These are phyloP conservation scores for Gobionotothen gibberifrons DNA, from an alignment of 2,797 vertebrate genomes.

Conservation along the genomic window DNA sequence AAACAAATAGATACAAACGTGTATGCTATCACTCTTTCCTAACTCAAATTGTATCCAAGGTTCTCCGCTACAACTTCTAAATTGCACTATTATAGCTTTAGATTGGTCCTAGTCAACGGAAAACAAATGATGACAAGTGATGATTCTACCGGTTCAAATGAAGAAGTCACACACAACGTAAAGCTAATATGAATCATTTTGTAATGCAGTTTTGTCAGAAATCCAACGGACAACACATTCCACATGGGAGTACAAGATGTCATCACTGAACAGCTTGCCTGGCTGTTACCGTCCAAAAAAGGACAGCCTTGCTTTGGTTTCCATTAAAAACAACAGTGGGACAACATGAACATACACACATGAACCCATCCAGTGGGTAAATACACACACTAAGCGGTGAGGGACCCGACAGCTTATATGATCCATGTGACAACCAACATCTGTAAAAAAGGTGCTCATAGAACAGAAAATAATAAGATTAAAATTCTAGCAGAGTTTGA, in stretches of 20 bases:
- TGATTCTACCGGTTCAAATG: constrained; percentile 39
- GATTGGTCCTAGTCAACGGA: constrained; percentile 56
- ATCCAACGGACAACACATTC: constrained; percentile 66
- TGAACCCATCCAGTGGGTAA: constrained; percentile 77
- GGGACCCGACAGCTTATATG: constrained; percentile 32
- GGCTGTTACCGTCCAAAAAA: constrained; percentile 48
- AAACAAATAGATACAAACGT: constrained; percentile 26
- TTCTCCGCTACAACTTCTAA: constrained; percentile 39
- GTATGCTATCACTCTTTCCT: constrained; percentile 24
- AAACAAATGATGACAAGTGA: constrained; percentile 26
- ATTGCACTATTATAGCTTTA: constrained; percentile 53
- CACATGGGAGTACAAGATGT: constrained; percentile 46
- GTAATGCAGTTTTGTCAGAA: constrained; percentile 40
- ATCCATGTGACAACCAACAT: constrained; percentile 53
- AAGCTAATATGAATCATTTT: constrained; percentile 38
- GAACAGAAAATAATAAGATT: constrained; percentile 39
- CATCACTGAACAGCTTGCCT: constrained; percentile 39
- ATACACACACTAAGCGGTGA: constrained; percentile 45
- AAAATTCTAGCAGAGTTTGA: constrained; percentile 56
- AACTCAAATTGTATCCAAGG: constrained; percentile 26
- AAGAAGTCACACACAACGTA: constrained; percentile 26
- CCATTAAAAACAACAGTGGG: constrained; percentile 51
- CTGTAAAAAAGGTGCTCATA: constrained; percentile 37
- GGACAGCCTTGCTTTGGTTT: constrained; percentile 72
- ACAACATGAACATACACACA: constrained; percentile 64